Percentiles rank a stretch among this genome's conserved stretches.
phyloP scores from a whole-genome alignment of 1,140 invertebrate species.

The Lepeophtheirus salmonis region DNA sequence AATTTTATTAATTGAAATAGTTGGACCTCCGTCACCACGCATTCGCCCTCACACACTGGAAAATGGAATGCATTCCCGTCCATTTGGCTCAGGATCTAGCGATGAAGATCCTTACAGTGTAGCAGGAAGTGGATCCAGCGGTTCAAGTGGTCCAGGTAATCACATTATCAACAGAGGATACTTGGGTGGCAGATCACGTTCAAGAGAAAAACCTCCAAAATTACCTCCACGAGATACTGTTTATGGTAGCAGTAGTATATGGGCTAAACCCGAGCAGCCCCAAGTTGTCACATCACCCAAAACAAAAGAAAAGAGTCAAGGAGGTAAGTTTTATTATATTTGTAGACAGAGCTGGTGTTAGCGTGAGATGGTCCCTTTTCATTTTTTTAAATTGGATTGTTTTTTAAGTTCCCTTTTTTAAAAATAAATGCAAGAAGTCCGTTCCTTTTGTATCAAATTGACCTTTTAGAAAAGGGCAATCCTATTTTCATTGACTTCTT shows the following conservation, averaged over 20 bases:
- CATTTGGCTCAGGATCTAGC: conserved; percentile 14
- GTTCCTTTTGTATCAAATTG: too few species aligned
- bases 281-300: neutral
- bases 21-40: conserved; percentile 1
- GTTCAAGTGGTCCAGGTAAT: conserved; percentile 1
- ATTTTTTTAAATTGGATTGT: too few species aligned
- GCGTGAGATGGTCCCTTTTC: too few species aligned
- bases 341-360: too few species aligned
- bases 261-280: neutral
- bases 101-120: conserved; percentile 84
- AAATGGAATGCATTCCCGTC: neutral
- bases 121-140: conserved; percentile 34
- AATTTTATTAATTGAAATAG: too few species aligned
- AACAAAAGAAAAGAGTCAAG: neutral
- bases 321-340: neutral
- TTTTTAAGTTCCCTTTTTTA: too few species aligned
- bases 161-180: neutral
- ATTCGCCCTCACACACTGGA: conserved; percentile 7
- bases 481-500: too few species aligned
- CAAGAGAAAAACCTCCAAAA: conserved; percentile 70
- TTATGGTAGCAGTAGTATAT: conserved; percentile 4
- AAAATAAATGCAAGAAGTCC: too few species aligned
- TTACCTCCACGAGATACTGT: conserved; percentile 56
- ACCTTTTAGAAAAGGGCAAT: too few species aligned
- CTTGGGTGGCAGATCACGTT: conserved; percentile 24